Conservation (phyloP, 2,113 vertebrate species). For the Rhineura floridana region DNA sequence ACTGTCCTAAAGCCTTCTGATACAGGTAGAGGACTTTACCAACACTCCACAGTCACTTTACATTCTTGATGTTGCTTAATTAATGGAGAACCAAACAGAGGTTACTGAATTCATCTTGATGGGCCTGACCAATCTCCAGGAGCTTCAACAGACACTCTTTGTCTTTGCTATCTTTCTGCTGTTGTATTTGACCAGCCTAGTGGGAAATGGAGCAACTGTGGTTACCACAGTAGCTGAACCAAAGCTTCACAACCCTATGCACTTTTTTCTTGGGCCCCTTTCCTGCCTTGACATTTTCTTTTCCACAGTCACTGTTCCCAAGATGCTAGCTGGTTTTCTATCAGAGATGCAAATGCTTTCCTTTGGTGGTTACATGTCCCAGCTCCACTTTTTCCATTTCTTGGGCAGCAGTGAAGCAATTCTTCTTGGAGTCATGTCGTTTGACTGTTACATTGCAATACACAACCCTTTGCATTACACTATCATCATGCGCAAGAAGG, state of each 20-base stretch:
- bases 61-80: no score
- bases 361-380: constrained; percentile 44
- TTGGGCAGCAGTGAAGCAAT: constrained; percentile 7
- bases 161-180: constrained; percentile 5
- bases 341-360: constrained; percentile 36
- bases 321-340: constrained; percentile 53
- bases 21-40: neutral
- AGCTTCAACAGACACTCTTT: no score
- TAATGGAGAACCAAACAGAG: no score
- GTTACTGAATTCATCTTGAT: no score
- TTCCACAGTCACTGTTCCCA: constrained; percentile 44
- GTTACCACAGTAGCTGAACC: constrained; percentile 7
- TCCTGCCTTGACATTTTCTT: constrained; percentile 52
- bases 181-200: neutral
- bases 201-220: constrained; percentile 17
- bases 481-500: constrained; percentile 41
- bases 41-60: no score
- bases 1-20: neutral
- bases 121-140: no score
- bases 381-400: constrained; percentile 57
- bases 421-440: constrained; percentile 36
- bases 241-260: constrained; percentile 50
- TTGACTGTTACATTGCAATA: constrained; percentile 45
- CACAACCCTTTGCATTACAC: constrained; percentile 41
- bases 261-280: constrained; percentile 54